phyloP scores from a whole-genome alignment of 2,797 vertebrate genomes.

The Urosaurus nigricauda region DNA sequence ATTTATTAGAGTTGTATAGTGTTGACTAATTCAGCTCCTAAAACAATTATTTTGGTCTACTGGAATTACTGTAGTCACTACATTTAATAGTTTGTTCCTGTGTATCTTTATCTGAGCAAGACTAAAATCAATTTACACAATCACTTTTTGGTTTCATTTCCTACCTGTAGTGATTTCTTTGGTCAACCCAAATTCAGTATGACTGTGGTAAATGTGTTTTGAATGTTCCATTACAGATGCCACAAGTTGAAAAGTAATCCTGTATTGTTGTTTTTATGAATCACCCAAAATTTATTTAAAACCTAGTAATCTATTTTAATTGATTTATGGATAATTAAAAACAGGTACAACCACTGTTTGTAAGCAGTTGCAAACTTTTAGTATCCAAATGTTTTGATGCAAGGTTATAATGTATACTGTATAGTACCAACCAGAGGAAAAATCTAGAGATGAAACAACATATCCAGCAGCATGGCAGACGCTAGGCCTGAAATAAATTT shows the following conservation, averaged over 20 bases:
- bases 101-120: background rate
- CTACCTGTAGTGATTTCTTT: background rate
- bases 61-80: too few relatives aligned
- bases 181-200: background rate
- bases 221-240: background rate
- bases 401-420: background rate
- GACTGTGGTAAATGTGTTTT: background rate
- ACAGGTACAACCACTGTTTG: background rate
- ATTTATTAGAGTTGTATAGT: too few relatives aligned
- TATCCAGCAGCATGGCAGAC: background rate
- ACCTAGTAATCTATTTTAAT: background rate
- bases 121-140: background rate
- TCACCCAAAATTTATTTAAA: background rate
- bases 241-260: background rate
- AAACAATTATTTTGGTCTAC: too few relatives aligned
- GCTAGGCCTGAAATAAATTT: background rate
- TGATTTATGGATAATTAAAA: background rate
- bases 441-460: background rate
- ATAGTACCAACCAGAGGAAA: background rate
- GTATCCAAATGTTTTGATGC: background rate
- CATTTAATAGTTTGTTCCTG: too few relatives aligned
- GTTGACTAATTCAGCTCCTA: too few relatives aligned
- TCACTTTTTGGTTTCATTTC: background rate
- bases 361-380: background rate
- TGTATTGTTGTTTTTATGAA: background rate